Evolutionary conservation across 2,113 vertebrate species (phyloP).

Genomic region (Oncorhynchus masou): DNA sequence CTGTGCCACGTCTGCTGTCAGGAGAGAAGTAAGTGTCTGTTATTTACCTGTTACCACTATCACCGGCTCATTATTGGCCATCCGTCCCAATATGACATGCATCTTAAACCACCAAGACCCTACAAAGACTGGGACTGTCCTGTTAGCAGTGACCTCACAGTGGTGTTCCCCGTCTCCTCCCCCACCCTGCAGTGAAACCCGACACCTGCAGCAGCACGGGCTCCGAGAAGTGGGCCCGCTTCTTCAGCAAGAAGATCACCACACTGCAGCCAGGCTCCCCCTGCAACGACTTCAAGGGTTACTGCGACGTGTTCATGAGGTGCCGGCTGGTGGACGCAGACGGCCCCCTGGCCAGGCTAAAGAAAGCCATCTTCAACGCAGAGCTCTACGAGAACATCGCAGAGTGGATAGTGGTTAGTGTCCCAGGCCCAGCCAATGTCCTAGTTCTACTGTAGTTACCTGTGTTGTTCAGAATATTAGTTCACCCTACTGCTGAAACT

Average conservation of each 20-base stretch:
- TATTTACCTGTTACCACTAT: too few relatives aligned
- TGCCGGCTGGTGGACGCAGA: constrained; percentile 96
- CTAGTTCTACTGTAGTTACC: background rate
- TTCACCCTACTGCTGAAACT: background rate
- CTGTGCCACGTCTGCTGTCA: constrained; percentile 97
- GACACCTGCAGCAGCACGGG: constrained; percentile 86
- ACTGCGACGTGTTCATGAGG: constrained; percentile 96
- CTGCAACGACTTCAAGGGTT: constrained; percentile 96
- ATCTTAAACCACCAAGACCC: background rate
- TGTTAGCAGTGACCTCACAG: background rate
- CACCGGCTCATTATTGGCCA: too few relatives aligned
- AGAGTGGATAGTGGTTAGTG: constrained; percentile 95
- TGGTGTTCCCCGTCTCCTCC: background rate
- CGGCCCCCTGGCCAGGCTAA: constrained; percentile 91
- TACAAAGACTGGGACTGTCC: background rate
- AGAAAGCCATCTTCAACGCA: constrained; percentile 97
- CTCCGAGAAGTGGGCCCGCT: constrained; percentile 75
- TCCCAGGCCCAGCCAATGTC: background rate
- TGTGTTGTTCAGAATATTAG: background rate
- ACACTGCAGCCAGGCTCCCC: constrained; percentile 95
- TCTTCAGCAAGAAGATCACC: constrained; percentile 76
- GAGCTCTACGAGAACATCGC: constrained; percentile 95
- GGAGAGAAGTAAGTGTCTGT: constrained; percentile 83
- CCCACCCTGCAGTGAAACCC: constrained; percentile 74
- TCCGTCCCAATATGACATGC: background rate